Base-by-base conservation (phyloP, 2,888 invertebrate genomes). In the Melikaiella ostensackeni region DNA sequence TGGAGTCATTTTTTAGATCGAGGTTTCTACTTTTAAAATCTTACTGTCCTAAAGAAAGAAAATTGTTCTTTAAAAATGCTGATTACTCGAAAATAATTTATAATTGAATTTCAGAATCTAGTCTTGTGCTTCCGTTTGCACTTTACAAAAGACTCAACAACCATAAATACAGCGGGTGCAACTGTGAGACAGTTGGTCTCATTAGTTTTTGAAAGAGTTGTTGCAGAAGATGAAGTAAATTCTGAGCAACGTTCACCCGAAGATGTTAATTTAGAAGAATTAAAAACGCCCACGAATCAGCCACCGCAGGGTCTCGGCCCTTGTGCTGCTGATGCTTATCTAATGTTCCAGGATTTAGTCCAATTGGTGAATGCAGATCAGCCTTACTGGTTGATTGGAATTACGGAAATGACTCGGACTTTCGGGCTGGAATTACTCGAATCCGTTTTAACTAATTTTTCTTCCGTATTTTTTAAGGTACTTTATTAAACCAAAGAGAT, bases 101-200 rank as follows among this genome's bases (percentile, higher is more conserved):
- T 79, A 80, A 80, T 24, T 55, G 21, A 24, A 73, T 92, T 92
- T 42, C 92, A 98, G 97, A 97, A 97, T 76, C 93, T 98, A 91
- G 99, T 99, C 63, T 93, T 99, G 84, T 99, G 99, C 91, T 98
- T 99, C 92, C 96, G 98, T n/a, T 94, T 99, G 88, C 98, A 99
- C 91, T 97, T 98, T 86, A 96, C 98, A 9, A 97, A 97, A 91
- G 99, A 99, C 92, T 95, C 96, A 2, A 98, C 98, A 79, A 98
- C 98, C 62, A 97, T 97, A 74, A 99, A 99, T 91, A 98, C 99
- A 16, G 99, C 99, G 9, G 98, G 99, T 1, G 99, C 99, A 46
- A 99, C 99, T 1, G 98, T 99, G 35, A 93, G 99, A 30, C 99
- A 99, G 90, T 93, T 99, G 38, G 98, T 99, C 30, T 97, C 98